Conservation (phyloP, 2,797 vertebrate species). For the Parauchenoglanis ngamensis region DNA sequence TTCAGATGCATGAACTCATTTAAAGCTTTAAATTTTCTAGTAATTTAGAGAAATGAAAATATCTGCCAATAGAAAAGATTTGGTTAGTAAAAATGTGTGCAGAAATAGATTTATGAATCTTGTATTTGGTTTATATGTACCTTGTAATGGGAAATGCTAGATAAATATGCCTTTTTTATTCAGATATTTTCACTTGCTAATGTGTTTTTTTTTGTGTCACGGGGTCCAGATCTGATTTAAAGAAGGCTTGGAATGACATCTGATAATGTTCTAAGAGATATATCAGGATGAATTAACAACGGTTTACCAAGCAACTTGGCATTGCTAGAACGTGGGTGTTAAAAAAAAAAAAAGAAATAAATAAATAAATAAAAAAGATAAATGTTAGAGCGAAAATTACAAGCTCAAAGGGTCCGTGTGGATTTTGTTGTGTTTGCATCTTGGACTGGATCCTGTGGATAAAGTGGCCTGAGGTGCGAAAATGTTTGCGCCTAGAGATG, state of each 20-base stretch:
- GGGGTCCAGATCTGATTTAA: not conserved
- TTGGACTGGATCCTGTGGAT: not conserved
- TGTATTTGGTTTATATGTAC: not conserved
- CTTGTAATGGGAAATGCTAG: not conserved
- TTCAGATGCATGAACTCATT: not conserved
- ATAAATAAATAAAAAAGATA: not conserved
- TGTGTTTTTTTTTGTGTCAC: not conserved
- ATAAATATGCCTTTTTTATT: not conserved
- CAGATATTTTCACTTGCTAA: not conserved
- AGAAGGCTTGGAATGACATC: not conserved
- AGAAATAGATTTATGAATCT: not conserved
- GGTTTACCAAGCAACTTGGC: not conserved
- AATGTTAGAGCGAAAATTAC: not conserved
- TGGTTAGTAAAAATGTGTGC: not conserved
- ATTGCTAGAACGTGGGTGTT: not conserved
- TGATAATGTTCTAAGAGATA: not conserved
- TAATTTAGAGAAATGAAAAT: not conserved
- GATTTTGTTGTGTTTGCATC: not conserved
- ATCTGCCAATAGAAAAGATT: not conserved
- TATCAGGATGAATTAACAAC: not conserved
- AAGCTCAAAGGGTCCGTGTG: not conserved
- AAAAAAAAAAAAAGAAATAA: not conserved
- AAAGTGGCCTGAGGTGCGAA: not conserved
- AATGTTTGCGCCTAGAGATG: not conserved
- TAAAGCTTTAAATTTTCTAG: not conserved